Base-by-base conservation (phyloP, 2,888 invertebrate genomes). In the Macaria notata region DNA sequence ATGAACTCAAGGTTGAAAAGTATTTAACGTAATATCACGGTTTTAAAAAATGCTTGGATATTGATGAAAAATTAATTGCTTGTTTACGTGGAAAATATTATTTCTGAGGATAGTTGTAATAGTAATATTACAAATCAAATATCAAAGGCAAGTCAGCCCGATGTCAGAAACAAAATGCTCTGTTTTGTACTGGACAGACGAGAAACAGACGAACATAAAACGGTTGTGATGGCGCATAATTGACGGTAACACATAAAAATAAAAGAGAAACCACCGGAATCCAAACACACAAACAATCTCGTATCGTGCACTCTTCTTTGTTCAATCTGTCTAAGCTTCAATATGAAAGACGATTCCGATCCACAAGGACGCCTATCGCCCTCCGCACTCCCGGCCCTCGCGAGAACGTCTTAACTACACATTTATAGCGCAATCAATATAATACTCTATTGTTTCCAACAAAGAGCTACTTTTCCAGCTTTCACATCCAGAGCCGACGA, bases 271-370 rank as follows among this genome's bases (percentile, higher is more conserved):
- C 54, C 60, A 57, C 61, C 59, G 63, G 56, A 70, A 66, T 64
- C 63, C 62, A 69, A 68, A 68, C 65, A 61, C 63, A 66, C 61
- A 71, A 73, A 69, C 71, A 70, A 66, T 69, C 68, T 66, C 65
- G 65, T 70, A 72, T 71, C 66, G 63, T 64, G 64, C 67, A 64
- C 58, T 64, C 57, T 65, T 68, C 68, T 73, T 71, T 72, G 70
- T 75, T 76, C 77, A 75, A 74, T 79, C 75, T 76, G 73, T 67
- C 74, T 73, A 76, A 77, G 73, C 75, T 71, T 69, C 76, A 79
- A 81, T 83, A 83, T 80, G 77, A 80, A 81, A 81, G 75, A 76
- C 74, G 79, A 76, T 70, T 83, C 72, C 69, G 69, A 75, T 75
- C 72, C 75, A 70, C 73, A 76, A 79, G 75, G 73, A 78, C 75